Conservation (phyloP, 2,113 vertebrate genomes). For the Macrotus californicus region DNA sequence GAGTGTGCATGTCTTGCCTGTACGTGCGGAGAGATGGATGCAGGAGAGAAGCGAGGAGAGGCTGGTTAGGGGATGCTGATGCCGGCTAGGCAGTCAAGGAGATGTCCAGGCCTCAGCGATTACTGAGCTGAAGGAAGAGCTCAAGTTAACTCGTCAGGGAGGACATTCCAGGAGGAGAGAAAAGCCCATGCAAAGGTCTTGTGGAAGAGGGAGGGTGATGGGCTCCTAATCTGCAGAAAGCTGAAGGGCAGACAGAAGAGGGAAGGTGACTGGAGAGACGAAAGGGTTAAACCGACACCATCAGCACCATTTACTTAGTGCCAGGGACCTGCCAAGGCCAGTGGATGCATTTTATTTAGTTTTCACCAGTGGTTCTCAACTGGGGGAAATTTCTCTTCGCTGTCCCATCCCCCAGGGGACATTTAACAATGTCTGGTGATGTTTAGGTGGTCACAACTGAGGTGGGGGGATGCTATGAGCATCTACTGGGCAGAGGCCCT, state of each 20-base stretch:
- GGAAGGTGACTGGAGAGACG: background rate
- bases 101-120: background rate
- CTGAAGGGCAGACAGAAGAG: background rate
- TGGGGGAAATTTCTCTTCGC: background rate
- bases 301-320: background rate
- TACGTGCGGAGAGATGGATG: background rate
- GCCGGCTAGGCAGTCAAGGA: background rate
- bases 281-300: background rate
- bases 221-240: background rate
- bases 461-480: background rate
- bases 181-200: background rate
- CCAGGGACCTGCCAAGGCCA: background rate
- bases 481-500: background rate
- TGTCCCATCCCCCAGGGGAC: background rate
- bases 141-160: background rate
- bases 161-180: background rate
- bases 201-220: background rate
- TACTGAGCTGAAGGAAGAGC: background rate
- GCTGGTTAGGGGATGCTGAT: too few relatives aligned
- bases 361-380: background rate
- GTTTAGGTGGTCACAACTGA: background rate
- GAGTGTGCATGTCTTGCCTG: background rate
- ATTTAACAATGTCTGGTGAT: background rate
- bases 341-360: background rate
- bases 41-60: background rate